These are phyloP conservation scores for Siniperca knerii DNA, from an alignment of 2,113 vertebrate species.

Conservation along the genomic window DNA sequence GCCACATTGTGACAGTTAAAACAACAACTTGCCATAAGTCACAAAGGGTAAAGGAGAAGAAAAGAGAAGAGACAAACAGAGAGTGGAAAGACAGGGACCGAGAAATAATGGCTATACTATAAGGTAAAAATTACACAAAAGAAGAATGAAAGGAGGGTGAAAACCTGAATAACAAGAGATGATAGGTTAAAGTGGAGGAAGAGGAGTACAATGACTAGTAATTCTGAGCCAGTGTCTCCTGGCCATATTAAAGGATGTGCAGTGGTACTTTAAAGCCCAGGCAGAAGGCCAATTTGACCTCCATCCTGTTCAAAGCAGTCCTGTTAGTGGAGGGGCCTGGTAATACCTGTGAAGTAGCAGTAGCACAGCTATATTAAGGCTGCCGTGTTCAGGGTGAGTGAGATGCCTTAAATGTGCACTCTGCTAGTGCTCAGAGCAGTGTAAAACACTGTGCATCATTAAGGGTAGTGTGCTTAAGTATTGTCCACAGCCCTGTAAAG, in stretches of 20 bases:
- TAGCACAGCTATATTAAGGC: slow-evolving; percentile 44
- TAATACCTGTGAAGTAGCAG: slow-evolving; percentile 41
- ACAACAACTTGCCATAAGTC: slow-evolving; percentile 54
- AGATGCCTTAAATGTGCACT: slow-evolving; percentile 55
- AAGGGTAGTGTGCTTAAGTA: slow-evolving; percentile 64
- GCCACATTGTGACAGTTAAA: slow-evolving; percentile 59
- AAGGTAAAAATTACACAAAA: slow-evolving; percentile 13
- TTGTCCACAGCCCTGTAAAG: slow-evolving; percentile 56
- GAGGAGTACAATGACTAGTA: slow-evolving; percentile 21
- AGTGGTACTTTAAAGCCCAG: slow-evolving; percentile 31
- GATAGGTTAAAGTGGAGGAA: neutral
- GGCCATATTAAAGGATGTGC: slow-evolving; percentile 18
- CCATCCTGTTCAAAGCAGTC: slow-evolving; percentile 43
- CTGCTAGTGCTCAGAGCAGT: slow-evolving; percentile 37
- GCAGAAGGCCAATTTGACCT: slow-evolving; percentile 53
- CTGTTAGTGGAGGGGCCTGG: slow-evolving; percentile 30
- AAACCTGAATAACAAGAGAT: slow-evolving; percentile 25
- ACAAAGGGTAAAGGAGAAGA: slow-evolving; percentile 9
- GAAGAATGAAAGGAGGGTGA: slow-evolving; percentile 5
- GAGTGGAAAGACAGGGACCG: neutral
- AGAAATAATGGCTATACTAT: slow-evolving; percentile 19
- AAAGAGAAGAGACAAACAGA: slow-evolving; percentile 5
- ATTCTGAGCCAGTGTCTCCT: slow-evolving; percentile 19
- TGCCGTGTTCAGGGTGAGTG: slow-evolving; percentile 16
- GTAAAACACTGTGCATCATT: slow-evolving; percentile 69